phyloP scores from a whole-genome alignment of 2,888 invertebrate species.

The Drosophila koepferae region DNA sequence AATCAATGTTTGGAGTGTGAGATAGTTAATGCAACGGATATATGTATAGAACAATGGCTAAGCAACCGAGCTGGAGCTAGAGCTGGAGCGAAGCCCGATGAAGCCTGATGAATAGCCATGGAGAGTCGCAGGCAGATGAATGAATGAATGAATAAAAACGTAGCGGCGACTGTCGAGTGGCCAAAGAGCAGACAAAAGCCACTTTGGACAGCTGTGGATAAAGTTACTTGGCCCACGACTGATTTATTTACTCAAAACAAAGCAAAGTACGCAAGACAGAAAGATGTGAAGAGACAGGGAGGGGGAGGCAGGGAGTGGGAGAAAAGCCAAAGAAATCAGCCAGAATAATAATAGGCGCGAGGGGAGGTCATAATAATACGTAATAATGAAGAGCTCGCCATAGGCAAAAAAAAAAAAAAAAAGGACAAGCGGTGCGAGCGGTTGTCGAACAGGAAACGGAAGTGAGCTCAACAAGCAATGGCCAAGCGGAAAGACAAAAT shows the following conservation, averaged over 20 bases:
- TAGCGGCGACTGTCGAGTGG: slow-evolving; percentile 13
- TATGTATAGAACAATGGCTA: slow-evolving; percentile 40
- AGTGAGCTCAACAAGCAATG: slow-evolving; percentile 70
- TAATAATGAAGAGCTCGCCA: slow-evolving; percentile 53
- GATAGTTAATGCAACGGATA: slow-evolving; percentile 47
- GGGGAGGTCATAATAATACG: slow-evolving; percentile 50
- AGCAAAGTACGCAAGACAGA: slow-evolving; percentile 12
- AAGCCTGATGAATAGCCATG: neutral
- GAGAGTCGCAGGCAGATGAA: neutral
- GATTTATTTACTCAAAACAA: slow-evolving; percentile 75
- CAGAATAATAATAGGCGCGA: slow-evolving; percentile 32
- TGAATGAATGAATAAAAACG: slow-evolving; percentile 6
- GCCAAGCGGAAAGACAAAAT: slow-evolving; percentile 46
- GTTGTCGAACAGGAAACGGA: slow-evolving; percentile 63
- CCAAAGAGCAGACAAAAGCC: slow-evolving; percentile 38
- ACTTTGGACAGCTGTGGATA: slow-evolving; percentile 55
- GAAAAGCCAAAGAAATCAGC: slow-evolving; percentile 39
- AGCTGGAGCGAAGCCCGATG: neutral
- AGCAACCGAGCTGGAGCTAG: neutral
- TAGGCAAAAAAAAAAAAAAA: slow-evolving; percentile 24
- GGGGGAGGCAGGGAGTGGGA: neutral
- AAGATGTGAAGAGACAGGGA: neutral
- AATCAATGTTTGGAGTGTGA: slow-evolving; percentile 53
- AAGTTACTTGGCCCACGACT: slow-evolving; percentile 72
- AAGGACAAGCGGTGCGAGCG: slow-evolving; percentile 6